Evolutionary conservation across 2,888 invertebrate species (phyloP).

Genomic region (Lithodes maja): DNA sequence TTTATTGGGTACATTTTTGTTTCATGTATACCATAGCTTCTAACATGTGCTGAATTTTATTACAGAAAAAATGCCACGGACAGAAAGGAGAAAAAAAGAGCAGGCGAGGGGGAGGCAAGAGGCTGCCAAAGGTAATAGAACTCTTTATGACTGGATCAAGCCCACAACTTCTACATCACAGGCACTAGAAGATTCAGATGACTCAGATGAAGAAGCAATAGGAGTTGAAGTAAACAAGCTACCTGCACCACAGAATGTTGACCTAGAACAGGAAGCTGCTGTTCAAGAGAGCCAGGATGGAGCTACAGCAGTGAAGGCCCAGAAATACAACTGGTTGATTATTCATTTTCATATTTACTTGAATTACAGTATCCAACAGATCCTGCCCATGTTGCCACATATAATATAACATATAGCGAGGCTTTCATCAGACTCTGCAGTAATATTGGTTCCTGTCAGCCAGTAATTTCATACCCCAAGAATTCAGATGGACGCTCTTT

Average conservation of each 20-base stretch:
- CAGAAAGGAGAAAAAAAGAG: neutral
- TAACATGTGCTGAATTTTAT: neutral
- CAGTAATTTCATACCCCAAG: slow-evolving; percentile 31
- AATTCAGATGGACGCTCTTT: slow-evolving; percentile 25
- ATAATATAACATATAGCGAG: slow-evolving; percentile 4
- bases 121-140: slow-evolving; percentile 6
- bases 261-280: slow-evolving; percentile 3
- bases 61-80: neutral
- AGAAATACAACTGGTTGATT: neutral
- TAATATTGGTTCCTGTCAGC: slow-evolving; percentile 18
- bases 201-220: neutral
- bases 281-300: neutral
- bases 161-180: slow-evolving; percentile 25
- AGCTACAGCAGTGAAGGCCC: slow-evolving; percentile 10
- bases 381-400: slow-evolving; percentile 21
- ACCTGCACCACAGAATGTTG: neutral
- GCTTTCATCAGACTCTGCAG: slow-evolving; percentile 27
- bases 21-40: neutral
- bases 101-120: slow-evolving; percentile 10
- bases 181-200: neutral
- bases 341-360: slow-evolving; percentile 3
- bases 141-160: slow-evolving; percentile 17
- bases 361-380: slow-evolving; percentile 31
- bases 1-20: no score
- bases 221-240: neutral